Evolutionary conservation across 1,140 invertebrate species (phyloP).

Genomic region (Ips typographus): DNA sequence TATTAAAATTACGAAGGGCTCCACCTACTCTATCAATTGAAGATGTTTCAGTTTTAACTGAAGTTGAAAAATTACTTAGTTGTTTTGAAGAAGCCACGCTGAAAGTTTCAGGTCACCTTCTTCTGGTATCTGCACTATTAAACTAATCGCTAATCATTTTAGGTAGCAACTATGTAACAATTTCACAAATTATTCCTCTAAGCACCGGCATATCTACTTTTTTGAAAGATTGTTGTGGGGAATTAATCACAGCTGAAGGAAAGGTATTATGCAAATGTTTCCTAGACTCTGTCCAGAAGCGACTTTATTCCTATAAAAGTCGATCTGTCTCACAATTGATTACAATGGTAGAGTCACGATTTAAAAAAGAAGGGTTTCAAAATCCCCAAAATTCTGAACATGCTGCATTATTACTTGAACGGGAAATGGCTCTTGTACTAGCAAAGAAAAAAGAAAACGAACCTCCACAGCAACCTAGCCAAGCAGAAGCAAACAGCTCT

Average conservation of each 20-base stretch:
- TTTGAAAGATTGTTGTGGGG: background rate
- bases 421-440: too few relatives aligned
- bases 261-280: slow-evolving; percentile 4
- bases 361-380: slow-evolving; percentile 24
- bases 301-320: slow-evolving; percentile 11
- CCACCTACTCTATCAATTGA: slow-evolving; percentile 2
- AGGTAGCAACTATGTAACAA: slow-evolving; percentile 15
- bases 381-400: slow-evolving; percentile 7
- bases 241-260: slow-evolving; percentile 11
- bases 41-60: slow-evolving; percentile 1
- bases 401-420: background rate
- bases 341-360: slow-evolving; percentile 20
- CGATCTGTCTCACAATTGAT: slow-evolving; percentile 5
- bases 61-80: slow-evolving; percentile 1
- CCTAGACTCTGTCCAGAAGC: slow-evolving; percentile 11
- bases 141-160: too few relatives aligned
- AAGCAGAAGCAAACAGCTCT: too few relatives aligned
- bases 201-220: background rate
- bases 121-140: too few relatives aligned
- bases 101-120: slow-evolving; percentile 6
- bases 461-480: too few relatives aligned
- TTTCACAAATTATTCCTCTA: slow-evolving; percentile 12
- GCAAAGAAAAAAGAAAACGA: too few relatives aligned
- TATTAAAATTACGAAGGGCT: slow-evolving; percentile 7
- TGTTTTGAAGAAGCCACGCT: slow-evolving; percentile 18